These are phyloP conservation scores for Hirtodrosophila duncani DNA, from an alignment of 2,888 invertebrate species.

Conservation along the genomic window DNA sequence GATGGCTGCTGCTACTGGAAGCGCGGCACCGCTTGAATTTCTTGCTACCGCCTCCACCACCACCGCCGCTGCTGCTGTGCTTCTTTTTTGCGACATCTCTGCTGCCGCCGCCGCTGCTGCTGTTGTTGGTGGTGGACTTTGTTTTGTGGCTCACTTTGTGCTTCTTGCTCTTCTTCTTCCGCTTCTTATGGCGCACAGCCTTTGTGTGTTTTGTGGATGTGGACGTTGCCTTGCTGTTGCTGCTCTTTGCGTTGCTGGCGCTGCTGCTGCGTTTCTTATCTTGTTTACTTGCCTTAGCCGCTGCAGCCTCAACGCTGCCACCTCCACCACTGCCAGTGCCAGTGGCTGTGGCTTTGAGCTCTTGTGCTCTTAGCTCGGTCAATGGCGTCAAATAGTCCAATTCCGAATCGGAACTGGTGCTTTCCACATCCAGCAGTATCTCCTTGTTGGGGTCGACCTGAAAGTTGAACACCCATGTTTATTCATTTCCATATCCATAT, in stretches of 20 bases:
- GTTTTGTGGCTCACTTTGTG: constrained; percentile 42
- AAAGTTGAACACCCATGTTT: constrained; percentile 5
- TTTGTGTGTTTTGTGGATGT: constrained; percentile 44
- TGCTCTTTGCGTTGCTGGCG: constrained; percentile 12
- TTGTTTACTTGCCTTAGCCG: constrained; percentile 37
- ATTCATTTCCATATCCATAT: background rate
- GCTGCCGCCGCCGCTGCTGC: constrained; percentile 7
- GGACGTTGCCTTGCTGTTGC: constrained; percentile 22
- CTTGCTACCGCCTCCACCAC: constrained; percentile 42
- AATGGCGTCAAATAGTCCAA: constrained; percentile 90
- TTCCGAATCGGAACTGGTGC: constrained; percentile 93
- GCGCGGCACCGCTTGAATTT: constrained; percentile 59
- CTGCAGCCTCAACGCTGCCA: constrained; percentile 19
- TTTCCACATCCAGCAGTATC: constrained; percentile 94
- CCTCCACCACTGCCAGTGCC: background rate
- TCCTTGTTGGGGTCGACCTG: constrained; percentile 94
- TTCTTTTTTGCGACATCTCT: constrained; percentile 1
- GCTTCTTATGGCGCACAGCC: constrained; percentile 52
- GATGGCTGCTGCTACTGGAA: constrained; percentile 35
- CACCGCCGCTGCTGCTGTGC: constrained; percentile 9
- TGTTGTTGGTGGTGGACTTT: constrained; percentile 12
- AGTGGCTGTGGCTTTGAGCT: constrained; percentile 81
- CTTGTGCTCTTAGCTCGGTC: constrained; percentile 87
- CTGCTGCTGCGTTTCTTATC: constrained; percentile 39
- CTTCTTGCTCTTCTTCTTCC: constrained; percentile 47